Evolutionary conservation across 2,888 invertebrate genomes (phyloP).

Genomic region (Idaea aversata): DNA sequence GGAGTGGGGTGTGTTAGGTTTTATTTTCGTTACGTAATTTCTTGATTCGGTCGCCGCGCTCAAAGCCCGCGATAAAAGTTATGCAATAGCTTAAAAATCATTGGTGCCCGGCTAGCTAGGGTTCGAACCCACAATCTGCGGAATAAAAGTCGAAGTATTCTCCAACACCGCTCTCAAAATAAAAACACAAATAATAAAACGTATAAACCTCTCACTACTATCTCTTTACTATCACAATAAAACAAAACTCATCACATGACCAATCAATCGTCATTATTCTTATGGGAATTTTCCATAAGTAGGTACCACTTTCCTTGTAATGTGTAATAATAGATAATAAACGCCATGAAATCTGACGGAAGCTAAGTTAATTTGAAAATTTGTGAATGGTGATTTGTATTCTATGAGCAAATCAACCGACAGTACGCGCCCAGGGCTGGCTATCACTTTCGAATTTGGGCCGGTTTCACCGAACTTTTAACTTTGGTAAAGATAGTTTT

Average conservation of each 20-base stretch:
- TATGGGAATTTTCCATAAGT: background rate
- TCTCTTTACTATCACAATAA: background rate
- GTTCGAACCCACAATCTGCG: too few species aligned
- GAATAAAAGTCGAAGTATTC: too few species aligned
- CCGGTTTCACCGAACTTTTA: slow-evolving; percentile 26
- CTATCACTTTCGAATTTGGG: slow-evolving; percentile 51
- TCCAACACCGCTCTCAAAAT: too few species aligned
- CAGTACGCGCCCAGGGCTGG: slow-evolving; percentile 32
- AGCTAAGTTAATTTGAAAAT: slow-evolving; percentile 5
- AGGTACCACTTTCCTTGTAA: background rate
- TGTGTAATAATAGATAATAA: background rate
- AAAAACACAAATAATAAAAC: too few species aligned
- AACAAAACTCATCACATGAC: background rate
- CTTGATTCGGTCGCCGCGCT: too few species aligned
- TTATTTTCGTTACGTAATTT: too few species aligned
- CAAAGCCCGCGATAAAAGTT: too few species aligned
- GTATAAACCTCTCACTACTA: background rate
- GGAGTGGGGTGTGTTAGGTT: too few species aligned
- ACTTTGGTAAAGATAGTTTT: slow-evolving; percentile 17
- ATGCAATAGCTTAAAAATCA: too few species aligned
- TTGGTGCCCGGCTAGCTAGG: too few species aligned
- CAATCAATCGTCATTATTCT: background rate
- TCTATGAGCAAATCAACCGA: slow-evolving; percentile 32
- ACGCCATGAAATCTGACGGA: background rate
- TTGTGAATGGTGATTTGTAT: slow-evolving; percentile 31